Conservation (phyloP, 1,140 invertebrate genomes). For the Homalodisca vitripennis region DNA sequence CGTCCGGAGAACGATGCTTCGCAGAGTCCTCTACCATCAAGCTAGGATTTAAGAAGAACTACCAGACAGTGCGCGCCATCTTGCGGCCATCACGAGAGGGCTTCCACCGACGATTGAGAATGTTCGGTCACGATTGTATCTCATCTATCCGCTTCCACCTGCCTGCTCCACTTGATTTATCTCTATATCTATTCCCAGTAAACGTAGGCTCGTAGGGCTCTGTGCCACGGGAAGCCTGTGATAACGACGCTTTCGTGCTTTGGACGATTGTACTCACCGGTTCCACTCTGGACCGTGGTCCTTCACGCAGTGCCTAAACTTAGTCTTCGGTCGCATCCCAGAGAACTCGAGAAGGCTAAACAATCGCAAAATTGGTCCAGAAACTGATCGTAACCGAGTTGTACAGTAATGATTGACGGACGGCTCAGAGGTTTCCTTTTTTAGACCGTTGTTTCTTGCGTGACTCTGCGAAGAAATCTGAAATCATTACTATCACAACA, state of each 20-base stretch:
- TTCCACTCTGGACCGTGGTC: no score
- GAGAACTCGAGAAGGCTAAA: no score
- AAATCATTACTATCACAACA: no score
- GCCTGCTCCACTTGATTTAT: slow-evolving; percentile 30
- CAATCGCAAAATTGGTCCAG: no score
- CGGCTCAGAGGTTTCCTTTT: no score
- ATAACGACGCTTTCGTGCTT: not conserved
- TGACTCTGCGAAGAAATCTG: no score
- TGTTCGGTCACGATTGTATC: not conserved
- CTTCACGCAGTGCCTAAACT: no score
- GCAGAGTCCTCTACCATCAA: slow-evolving; percentile 73
- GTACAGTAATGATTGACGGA: no score
- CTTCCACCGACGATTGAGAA: slow-evolving; percentile 22
- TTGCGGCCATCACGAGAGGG: slow-evolving; percentile 56
- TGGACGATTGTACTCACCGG: no score
- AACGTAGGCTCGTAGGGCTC: slow-evolving; percentile 23
- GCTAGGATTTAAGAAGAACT: slow-evolving; percentile 73
- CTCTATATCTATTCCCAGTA: slow-evolving; percentile 24
- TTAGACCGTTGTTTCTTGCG: no score
- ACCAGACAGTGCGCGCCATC: slow-evolving; percentile 72
- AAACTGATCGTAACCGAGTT: no score
- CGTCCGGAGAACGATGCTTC: slow-evolving; percentile 82
- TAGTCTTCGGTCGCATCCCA: no score
- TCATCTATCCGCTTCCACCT: slow-evolving; percentile 29
- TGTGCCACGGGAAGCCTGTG: slow-evolving; percentile 17